Evolutionary conservation across 2,888 invertebrate species (phyloP), one percentile per base, ranked within the genome.

Genomic region (Spialia ferax): DNA sequence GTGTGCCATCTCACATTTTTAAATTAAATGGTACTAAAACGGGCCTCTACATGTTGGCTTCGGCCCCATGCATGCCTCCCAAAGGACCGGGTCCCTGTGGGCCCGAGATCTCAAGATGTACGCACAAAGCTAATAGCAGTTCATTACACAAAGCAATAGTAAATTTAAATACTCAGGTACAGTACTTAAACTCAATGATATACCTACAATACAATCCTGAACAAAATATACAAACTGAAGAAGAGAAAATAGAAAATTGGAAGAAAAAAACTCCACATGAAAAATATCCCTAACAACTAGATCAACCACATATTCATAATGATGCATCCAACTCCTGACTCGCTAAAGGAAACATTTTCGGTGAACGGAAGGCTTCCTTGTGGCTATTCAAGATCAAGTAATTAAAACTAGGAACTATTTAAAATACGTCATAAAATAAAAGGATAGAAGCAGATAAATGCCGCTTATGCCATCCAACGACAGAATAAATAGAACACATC

Each of bases 191-290:
- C 45, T 45, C 8, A 45, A 45, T 8, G 15, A 45, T 45, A 18
- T n/a, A n/a, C n/a, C n/a, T 13, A 45, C 45, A 45, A 45, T 45
- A 45, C 15, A 7, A 45, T 45, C 45, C 45, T 45, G 8, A 18
- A 13, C 45, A 13, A 45, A 45, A 45, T 8, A 45, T 45, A 45
- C 45, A 45, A 45, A 45, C 45, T 18, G 45, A 45, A 45, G 18
- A 45, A 45, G 18, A 45, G 13, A 18, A 45, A 18, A 45, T 45
- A 45, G 18, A 45, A 18, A 45, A 45, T 18, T 18, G 15, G 45
- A 18, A 45, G 8, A 15, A 45, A 45, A 45, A 45, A 45, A 18
- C 45, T 45, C 8, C 18, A 45, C 45, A 45, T 18, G 18, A 8
- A 45, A 45, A 45, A 45, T 45, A 45, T 18, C 7, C 7, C 2